Evolutionary conservation across 2,888 invertebrate genomes (phyloP).

Genomic region (Lagria hirta): DNA sequence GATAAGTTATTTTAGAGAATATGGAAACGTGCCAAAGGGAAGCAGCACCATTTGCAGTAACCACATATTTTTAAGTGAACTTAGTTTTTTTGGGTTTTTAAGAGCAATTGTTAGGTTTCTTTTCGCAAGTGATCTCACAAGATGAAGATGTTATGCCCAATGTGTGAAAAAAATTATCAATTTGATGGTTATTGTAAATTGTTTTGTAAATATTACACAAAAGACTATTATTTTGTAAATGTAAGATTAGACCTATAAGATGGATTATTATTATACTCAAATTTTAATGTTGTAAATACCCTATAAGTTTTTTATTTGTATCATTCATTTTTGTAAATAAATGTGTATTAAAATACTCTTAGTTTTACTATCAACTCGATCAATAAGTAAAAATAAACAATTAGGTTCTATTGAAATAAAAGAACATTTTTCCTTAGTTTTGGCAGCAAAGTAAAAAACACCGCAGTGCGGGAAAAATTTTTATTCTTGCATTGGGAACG

Average conservation of each 20-base stretch:
- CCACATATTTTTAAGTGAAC: conserved; percentile 12
- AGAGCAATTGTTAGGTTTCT: conserved; percentile 15
- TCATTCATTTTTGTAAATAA: conserved; percentile 53
- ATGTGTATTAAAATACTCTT: conserved; percentile 46
- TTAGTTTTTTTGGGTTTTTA: conserved; percentile 10
- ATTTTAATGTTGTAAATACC: conserved; percentile 47
- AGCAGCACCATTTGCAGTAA: conserved; percentile 32
- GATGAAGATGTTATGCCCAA: conserved; percentile 11
- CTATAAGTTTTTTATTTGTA: conserved; percentile 48
- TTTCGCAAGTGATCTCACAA: conserved; percentile 22
- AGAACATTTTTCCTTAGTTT: too few species aligned
- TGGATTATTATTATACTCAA: conserved; percentile 41
- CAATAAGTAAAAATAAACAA: too few species aligned
- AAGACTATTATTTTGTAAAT: conserved; percentile 48
- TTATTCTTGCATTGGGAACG: too few species aligned
- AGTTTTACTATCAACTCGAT: too few species aligned
- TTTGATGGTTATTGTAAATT: conserved; percentile 39
- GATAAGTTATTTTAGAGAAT: conserved; percentile 10
- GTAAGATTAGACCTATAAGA: conserved; percentile 40
- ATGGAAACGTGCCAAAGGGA: conserved; percentile 42
- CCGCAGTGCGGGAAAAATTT: too few species aligned
- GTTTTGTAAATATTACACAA: conserved; percentile 43
- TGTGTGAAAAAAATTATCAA: conserved; percentile 15
- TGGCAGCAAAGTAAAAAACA: too few species aligned
- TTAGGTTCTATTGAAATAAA: too few species aligned